phyloP scores from a whole-genome alignment of 2,797 vertebrate species.

The Cottoperca gobio region DNA sequence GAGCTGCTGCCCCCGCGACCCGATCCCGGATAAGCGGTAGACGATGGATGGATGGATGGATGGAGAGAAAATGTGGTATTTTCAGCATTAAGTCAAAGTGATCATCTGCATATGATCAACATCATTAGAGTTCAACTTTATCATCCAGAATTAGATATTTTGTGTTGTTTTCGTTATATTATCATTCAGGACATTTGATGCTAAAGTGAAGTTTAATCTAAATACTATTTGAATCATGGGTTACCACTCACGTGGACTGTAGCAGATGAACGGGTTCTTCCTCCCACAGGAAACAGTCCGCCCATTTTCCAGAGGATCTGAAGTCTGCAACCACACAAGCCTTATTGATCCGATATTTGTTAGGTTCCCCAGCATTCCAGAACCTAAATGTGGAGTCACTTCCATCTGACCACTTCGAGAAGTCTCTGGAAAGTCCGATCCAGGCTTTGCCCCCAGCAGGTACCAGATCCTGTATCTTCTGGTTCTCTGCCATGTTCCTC shows the following conservation, averaged over 20 bases:
- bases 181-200: neutral
- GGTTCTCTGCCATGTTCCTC: slow-evolving; percentile 5
- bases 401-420: slow-evolving; percentile 54
- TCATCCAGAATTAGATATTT: neutral
- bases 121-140: neutral
- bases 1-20: no score
- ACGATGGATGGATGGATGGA: no score
- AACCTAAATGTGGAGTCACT: neutral
- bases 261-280: slow-evolving; percentile 35
- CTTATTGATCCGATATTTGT: accelerated
- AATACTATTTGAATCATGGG: neutral
- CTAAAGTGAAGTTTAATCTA: neutral
- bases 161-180: neutral
- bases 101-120: neutral
- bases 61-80: neutral
- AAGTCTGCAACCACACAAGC: neutral
- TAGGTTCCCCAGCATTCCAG: neutral
- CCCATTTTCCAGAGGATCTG: neutral
- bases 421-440: slow-evolving; percentile 52
- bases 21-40: no score
- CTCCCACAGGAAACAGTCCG: neutral
- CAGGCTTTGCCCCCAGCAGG: neutral
- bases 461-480: neutral
- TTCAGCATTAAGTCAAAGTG: no score
- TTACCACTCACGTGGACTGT: neutral